A percentile compares a stretch with the other conserved stretches of the same genome.
Evolutionary conservation across 2,113 vertebrate genomes (phyloP).

Genomic region (Paracanthobrama guichenoti): DNA sequence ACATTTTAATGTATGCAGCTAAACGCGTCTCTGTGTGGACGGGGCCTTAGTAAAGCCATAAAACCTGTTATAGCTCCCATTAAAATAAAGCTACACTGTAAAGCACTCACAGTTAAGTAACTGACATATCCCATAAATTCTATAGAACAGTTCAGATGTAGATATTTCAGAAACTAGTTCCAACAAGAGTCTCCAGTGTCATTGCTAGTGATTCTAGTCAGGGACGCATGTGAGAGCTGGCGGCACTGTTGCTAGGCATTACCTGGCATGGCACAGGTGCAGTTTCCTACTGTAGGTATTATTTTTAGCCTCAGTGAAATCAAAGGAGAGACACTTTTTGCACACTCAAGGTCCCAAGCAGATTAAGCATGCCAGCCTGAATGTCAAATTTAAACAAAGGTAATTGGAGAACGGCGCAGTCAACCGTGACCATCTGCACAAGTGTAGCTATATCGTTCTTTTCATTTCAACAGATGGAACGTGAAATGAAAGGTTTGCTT

Average conservation of each 20-base stretch:
- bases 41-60: constrained; percentile 21
- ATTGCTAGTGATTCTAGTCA: not conserved
- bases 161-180: not conserved
- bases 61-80: constrained; percentile 6
- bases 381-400: constrained; percentile 42
- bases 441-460: not conserved
- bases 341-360: constrained; percentile 34
- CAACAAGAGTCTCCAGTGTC: not conserved
- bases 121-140: not conserved
- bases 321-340: constrained; percentile 37
- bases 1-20: no score
- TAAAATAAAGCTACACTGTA: constrained; percentile 4
- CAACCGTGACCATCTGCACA: not conserved
- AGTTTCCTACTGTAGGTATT: constrained; percentile 16
- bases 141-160: not conserved
- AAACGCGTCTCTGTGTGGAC: no score
- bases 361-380: constrained; percentile 44
- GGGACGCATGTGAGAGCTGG: not conserved
- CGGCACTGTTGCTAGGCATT: constrained; percentile 46
- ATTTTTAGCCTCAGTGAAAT: constrained; percentile 43
- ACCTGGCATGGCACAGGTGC: constrained; percentile 31
- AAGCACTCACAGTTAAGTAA: not conserved
- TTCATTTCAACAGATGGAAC: constrained; percentile 21
- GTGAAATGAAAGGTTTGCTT: constrained; percentile 22
- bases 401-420: constrained; percentile 26